These are phyloP conservation scores for Trematomus bernacchii DNA, from an alignment of 2,797 vertebrate genomes.

Conservation along the genomic window DNA sequence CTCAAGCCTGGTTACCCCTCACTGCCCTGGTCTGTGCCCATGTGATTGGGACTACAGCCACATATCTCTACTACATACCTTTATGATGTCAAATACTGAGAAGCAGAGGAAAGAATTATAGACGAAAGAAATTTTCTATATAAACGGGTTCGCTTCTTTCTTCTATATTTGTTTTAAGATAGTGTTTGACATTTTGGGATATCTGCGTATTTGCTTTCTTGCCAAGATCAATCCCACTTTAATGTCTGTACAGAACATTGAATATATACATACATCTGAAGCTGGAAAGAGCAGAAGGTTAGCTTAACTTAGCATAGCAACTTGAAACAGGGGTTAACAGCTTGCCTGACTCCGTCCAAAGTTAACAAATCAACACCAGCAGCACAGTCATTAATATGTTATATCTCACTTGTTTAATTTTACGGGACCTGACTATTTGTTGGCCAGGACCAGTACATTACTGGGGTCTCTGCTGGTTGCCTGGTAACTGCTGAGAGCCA, in stretches of 20 bases:
- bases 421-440: background rate
- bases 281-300: background rate
- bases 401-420: background rate
- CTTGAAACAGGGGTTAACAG: background rate
- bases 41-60: conserved; percentile 67
- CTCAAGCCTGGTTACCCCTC: conserved; percentile 70
- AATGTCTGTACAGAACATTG: background rate
- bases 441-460: background rate
- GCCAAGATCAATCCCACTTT: background rate
- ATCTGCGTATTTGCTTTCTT: conserved; percentile 6
- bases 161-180: background rate
- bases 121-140: conserved; percentile 29
- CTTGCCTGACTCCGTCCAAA: background rate
- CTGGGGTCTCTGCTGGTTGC: conserved; percentile 1
- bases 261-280: conserved; percentile 6
- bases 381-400: background rate
- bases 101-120: conserved; percentile 13
- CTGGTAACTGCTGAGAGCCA: conserved; percentile 5
- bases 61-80: conserved; percentile 47
- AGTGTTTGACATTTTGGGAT: background rate
- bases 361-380: background rate
- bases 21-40: conserved; percentile 59
- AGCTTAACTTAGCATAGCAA: conserved; percentile 3
- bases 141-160: background rate
- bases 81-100: conserved; percentile 37